A percentile compares a stretch with the other conserved stretches of the same genome.
Conservation (phyloP, 2,888 invertebrate species). For the Ectropis crepuscularia region DNA sequence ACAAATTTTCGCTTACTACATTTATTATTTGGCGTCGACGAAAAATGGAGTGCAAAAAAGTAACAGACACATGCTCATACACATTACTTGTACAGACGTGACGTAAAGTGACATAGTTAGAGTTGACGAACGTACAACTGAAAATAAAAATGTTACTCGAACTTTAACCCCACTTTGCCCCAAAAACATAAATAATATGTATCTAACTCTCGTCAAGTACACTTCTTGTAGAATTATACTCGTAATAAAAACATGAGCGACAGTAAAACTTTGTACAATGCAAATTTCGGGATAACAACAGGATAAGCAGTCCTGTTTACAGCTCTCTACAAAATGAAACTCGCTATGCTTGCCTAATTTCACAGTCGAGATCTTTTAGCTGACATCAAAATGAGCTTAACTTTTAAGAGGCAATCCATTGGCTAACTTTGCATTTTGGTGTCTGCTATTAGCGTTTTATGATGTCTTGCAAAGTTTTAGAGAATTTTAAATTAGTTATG, state of each 20-base stretch:
- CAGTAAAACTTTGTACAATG: slow-evolving; percentile 53
- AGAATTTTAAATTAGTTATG: too few relatives aligned
- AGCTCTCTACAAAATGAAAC: slow-evolving; percentile 51
- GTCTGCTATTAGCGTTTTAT: slow-evolving; percentile 2
- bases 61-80: too few relatives aligned
- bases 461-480: background rate
- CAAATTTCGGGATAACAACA: slow-evolving; percentile 51
- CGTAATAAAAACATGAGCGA: slow-evolving; percentile 52
- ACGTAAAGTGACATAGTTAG: too few relatives aligned
- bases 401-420: slow-evolving; percentile 15
- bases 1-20: too few relatives aligned
- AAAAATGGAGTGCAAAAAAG: too few relatives aligned
- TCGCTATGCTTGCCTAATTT: slow-evolving; percentile 29
- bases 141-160: background rate
- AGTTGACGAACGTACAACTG: too few relatives aligned
- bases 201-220: slow-evolving; percentile 10
- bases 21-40: too few relatives aligned
- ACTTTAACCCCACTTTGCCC: slow-evolving; percentile 2
- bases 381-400: slow-evolving; percentile 29
- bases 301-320: slow-evolving; percentile 51
- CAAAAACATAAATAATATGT: slow-evolving; percentile 3
- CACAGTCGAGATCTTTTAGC: slow-evolving; percentile 29
- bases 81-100: too few relatives aligned
- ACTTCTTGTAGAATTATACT: slow-evolving; percentile 9
- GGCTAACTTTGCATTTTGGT: slow-evolving; percentile 2